Base-by-base conservation (phyloP, 2,888 invertebrate genomes). In the Rhabditoides inermis region DNA sequence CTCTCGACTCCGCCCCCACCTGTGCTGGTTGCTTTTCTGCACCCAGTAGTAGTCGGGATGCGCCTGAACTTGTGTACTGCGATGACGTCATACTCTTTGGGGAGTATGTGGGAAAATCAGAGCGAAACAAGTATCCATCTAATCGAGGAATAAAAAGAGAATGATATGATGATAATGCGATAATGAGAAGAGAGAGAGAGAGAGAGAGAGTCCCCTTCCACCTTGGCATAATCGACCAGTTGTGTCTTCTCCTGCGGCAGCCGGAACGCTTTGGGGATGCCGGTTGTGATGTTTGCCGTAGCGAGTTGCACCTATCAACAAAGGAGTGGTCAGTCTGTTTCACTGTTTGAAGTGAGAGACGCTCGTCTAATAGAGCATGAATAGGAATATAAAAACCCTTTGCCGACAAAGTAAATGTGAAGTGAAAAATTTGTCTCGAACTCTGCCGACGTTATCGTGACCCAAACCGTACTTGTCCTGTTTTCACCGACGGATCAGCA, bases 11-110 rank as follows among this genome's bases (percentile, higher is more conserved):
- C 20, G 10, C 12, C 5, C 28, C 28, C 88, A 86, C 61, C 95
- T 81, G 77, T 95, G 95, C 65, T 86, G 85, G 77, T 90, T 92
- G 70, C 87, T 85, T 77, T 95, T 95, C 75, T 89, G 86, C 25
- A 95, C 87, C 81, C 92, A 95, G 58, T 84, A 77, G 37, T 84
- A 83, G 2, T 84, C 78, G 12, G 86, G 85, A 80, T 90, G 81
- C 15, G 80, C 75, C 7, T 78, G 65, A 0, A 84, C 82, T 77
- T 88, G 88, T 58, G n/a, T n/a, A n/a, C n/a, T n/a, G n/a, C n/a
- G n/a, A n/a, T n/a, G n/a, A n/a, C n/a, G n/a, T n/a, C 82, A 15
- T 32, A 10, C 32, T 32, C 10, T 32, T 15, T 32, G 10, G 32
- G 32, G 32, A 15, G 32, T 15, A 32, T 12, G 10, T 10, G 15